Base-by-base conservation (phyloP, 2,888 invertebrate species). In the Drosophila nr. perissopoda region DNA sequence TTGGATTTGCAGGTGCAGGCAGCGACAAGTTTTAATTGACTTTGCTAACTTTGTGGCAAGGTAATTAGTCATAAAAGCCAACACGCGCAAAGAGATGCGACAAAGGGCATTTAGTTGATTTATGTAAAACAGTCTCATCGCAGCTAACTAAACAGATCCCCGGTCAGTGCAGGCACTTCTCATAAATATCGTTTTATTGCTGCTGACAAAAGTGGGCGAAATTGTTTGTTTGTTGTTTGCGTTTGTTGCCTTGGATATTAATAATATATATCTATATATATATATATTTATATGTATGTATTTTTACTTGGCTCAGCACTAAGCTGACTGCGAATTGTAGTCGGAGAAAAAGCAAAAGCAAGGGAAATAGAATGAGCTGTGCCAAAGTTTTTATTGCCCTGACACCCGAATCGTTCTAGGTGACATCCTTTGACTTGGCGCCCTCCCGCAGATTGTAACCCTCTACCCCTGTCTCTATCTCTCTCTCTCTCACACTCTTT, bases 161-260 rank as follows among this genome's bases (percentile, higher is more conserved):
- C 72, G 49, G 59, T 49, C 49, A 64, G 36, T 45, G 71, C 53
- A 49, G 56, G 42, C 68, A 65, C 73, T 73, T 73, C 72, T 87
- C 85, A 78, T 85, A 85, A 87, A 85, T 85, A 89, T 82, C 34
- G 70, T 89, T 89, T 85, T 85, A 89, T 89, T 89, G 72, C 82
- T 56, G 57, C 58, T 59, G 80, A 82, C 79, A 76, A 89, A 83
- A 83, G 70, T 78, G 79, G 69, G 70, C 69, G 73, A 69, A 83
- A 76, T 53, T 60, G 51, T 69, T 69, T 81, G 69, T 83, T 40
- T 59, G 59, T 66, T 80, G 64, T 64, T 67, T 69, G 62, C 60
- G 56, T 31, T 57, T 42, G 63, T 54, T 63, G 70, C 52, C 67
- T 66, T 58, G 71, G 82, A 76, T 89, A 89, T 84, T 84, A 84